Evolutionary conservation across 2,113 vertebrate genomes (phyloP), one percentile per base, ranked within the genome.

Genomic region (Gambusia affinis): DNA sequence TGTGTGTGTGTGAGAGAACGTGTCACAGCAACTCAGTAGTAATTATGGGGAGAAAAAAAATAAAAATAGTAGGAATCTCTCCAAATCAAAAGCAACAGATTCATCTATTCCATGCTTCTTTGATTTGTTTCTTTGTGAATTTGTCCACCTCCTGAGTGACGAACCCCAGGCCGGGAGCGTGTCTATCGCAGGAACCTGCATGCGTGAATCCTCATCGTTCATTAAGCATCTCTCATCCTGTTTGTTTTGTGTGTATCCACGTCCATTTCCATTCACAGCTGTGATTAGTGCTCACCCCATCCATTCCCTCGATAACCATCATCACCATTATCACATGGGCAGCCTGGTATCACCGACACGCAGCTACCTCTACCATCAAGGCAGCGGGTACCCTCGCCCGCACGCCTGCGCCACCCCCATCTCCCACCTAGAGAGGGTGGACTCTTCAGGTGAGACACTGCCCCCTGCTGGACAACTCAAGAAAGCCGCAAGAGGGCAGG

Each of bases 281-380:
- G 97, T 99, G 96, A 96, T 99, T 97, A 99, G 98, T 95, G 98
- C 98, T 95, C 98, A 99, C 95, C 97, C 98, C 96, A 99, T 99
- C 97, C 98, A 99, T 98, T 97, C 98, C 91, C 97, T 99, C 84
- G 98, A 99, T 96, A 97, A 97, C 95, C 96, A 98, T 96, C 97
- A 99, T 94, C 97, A 97, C 95, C 96, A 99, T 98, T 99, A 98
- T 96, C 97, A 98, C 96, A 92, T 92, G 92, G 93, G 97, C 95
- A 97, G 96, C 96, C 95, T 97, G 94, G 96, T 95, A 73, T 97
- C 97, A 77, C 96, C 97, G 85, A 96, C 96, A 73, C 95, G 96
- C 96, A 95, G 96, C 94, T 97, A 97, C 92, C 96, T 98, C 91
- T 96, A 96, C 90, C 96, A 97, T 88, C 95, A 96, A 86, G 93